These are phyloP conservation scores for Macroglossus sobrinus DNA, from an alignment of 2,113 vertebrate species.

Conservation along the genomic window DNA sequence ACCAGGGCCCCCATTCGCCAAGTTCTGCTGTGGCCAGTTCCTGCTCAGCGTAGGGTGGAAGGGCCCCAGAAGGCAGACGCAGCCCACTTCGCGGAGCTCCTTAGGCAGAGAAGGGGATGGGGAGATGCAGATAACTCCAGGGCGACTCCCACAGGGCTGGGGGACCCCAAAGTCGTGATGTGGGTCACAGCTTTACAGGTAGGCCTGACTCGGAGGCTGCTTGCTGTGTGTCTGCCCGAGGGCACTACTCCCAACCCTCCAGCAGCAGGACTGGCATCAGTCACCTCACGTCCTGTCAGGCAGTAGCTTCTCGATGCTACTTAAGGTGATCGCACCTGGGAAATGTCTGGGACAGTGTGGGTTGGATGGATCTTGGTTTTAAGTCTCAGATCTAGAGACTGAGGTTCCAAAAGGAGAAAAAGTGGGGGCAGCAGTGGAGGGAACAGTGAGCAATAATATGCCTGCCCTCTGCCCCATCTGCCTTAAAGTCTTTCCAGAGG, in stretches of 20 bases:
- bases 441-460: too few species aligned
- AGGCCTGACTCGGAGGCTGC: neutral
- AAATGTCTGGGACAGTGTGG: neutral
- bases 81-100: neutral
- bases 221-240: fast-evolving
- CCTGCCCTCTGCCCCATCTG: neutral
- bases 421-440: too few species aligned
- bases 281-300: too few species aligned
- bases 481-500: neutral
- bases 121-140: neutral
- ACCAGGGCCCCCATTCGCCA: neutral
- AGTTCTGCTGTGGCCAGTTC: neutral
- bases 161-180: neutral
- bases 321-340: neutral
- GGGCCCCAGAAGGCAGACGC: neutral
- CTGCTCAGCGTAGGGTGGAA: fast-evolving
- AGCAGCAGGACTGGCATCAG: neutral
- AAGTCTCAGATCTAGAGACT: neutral
- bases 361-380: neutral
- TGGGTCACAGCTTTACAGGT: neutral
- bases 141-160: neutral
- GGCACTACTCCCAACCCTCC: fast-evolving
- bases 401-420: neutral
- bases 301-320: neutral
- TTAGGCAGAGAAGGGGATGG: neutral